Conservation (phyloP, 2,888 invertebrate genomes). For the Tigriopus californicus region DNA sequence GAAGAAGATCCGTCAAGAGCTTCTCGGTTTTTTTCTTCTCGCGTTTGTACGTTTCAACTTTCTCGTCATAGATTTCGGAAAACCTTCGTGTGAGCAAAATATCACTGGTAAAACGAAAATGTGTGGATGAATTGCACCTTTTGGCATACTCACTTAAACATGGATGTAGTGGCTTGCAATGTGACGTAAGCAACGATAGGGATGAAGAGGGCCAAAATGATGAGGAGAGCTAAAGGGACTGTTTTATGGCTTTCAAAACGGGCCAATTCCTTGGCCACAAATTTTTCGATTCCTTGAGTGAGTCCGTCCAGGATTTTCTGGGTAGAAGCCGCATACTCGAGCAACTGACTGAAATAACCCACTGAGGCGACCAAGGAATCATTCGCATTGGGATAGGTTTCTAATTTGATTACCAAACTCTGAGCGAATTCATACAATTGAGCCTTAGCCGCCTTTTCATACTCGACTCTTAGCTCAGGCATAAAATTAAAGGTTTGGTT, state of each 20-base stretch:
- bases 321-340: background rate
- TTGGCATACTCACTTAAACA: background rate
- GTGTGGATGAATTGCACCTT: background rate
- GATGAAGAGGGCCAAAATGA: conserved; percentile 6
- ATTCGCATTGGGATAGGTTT: background rate
- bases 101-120: background rate
- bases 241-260: background rate
- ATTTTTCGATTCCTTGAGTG: background rate
- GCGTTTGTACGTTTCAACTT: background rate
- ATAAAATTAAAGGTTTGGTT: conserved; percentile 16
- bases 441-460: background rate
- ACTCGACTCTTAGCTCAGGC: background rate
- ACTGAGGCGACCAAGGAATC: background rate
- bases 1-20: conserved; percentile 12
- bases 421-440: background rate
- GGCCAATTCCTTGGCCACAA: background rate
- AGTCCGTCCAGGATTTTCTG: background rate
- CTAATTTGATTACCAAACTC: background rate
- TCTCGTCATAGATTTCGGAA: conserved; percentile 12
- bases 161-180: background rate
- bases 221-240: conserved; percentile 5
- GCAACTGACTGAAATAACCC: background rate
- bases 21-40: conserved; percentile 13
- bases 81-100: background rate
- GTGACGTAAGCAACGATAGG: conserved; percentile 1